Evolutionary conservation across 92 coral and sea anemone species (phyloP).

Genomic region (Siderastrea radians): DNA sequence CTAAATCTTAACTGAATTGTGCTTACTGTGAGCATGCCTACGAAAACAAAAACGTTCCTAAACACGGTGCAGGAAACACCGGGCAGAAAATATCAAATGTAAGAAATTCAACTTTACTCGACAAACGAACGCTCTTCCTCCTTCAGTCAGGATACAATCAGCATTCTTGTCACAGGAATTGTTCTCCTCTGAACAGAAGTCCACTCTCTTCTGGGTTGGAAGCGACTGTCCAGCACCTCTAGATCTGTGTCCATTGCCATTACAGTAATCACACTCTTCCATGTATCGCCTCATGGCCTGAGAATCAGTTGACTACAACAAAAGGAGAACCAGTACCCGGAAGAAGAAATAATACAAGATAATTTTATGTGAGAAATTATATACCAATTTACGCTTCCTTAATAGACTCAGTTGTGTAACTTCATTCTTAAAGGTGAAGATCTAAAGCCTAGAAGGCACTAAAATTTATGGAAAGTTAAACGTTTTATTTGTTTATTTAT

Average conservation of each 20-base stretch:
- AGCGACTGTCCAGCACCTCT: not conserved
- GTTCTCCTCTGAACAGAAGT: conserved; percentile 29
- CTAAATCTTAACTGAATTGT: too few species aligned
- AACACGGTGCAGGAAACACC: too few species aligned
- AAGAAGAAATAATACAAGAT: not conserved
- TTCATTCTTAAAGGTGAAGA: too few species aligned
- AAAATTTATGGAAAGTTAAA: too few species aligned
- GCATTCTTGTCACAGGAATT: conserved; percentile 34
- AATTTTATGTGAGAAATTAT: too few species aligned
- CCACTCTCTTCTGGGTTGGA: not conserved
- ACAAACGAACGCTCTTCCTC: conserved; percentile 35
- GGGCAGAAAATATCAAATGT: not conserved
- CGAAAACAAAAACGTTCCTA: too few species aligned
- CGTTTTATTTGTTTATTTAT: too few species aligned
- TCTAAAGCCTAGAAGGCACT: too few species aligned
- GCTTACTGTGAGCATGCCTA: too few species aligned
- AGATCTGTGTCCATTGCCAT: not conserved
- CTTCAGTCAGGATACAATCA: conserved; percentile 26
- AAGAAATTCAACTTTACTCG: not conserved
- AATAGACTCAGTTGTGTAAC: too few species aligned
- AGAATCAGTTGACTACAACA: conserved; percentile 1
- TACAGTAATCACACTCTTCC: conserved; percentile 39
- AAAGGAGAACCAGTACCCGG: not conserved
- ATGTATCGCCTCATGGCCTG: conserved; percentile 1
- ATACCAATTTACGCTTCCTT: too few species aligned